Evolutionary conservation across 2,113 vertebrate species (phyloP).

Genomic region (Bos indicus): DNA sequence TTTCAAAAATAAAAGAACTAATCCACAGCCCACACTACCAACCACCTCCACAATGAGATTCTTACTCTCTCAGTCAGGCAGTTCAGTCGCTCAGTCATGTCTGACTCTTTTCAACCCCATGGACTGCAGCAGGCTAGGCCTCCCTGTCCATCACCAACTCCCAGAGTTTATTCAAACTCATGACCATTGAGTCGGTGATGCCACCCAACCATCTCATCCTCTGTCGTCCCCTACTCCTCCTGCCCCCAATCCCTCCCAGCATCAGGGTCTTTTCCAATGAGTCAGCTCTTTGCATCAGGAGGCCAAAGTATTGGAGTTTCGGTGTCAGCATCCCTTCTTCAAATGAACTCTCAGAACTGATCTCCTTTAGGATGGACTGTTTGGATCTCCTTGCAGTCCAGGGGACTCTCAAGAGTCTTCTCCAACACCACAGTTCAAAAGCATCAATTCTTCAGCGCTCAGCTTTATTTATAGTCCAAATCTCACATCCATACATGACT

Average conservation of each 20-base stretch:
- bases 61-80: not conserved
- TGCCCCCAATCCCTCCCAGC: not conserved
- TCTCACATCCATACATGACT: not conserved
- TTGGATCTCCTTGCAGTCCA: not conserved
- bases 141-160: not conserved
- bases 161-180: not conserved
- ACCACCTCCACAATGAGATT: not conserved
- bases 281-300: not conserved
- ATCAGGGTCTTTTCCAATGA: not conserved
- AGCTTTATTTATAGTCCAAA: not conserved
- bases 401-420: not conserved
- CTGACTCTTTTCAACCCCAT: not conserved
- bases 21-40: not conserved
- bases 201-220: not conserved
- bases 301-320: not conserved
- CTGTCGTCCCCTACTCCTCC: not conserved
- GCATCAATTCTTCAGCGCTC: rapidly evolving
- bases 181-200: not conserved
- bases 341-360: not conserved
- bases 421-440: not conserved
- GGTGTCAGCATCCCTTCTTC: rapidly evolving
- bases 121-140: not conserved
- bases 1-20: not conserved
- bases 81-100: not conserved
- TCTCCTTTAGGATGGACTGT: not conserved